phyloP scores from a whole-genome alignment of 2,888 invertebrate species.

The Dorcus parallelipipedus region DNA sequence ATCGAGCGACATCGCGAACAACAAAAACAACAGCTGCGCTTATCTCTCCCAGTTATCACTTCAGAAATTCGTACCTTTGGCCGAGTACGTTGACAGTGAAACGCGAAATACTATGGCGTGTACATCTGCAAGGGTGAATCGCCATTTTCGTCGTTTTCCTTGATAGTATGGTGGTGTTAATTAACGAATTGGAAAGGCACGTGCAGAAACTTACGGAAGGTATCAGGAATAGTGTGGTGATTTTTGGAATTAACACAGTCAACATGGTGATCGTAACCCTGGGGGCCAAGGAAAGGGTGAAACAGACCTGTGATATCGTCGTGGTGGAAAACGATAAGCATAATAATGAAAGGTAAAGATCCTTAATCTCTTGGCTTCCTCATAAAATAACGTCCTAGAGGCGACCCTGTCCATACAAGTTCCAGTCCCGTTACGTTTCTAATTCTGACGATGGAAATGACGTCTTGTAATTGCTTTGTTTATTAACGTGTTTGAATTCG shows the following conservation, averaged over 20 bases:
- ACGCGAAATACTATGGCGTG: not conserved
- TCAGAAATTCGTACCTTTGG: slow-evolving; percentile 6
- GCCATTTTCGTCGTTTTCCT: not conserved
- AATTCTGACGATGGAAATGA: no score
- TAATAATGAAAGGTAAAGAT: slow-evolving; percentile 17
- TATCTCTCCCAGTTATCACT: not conserved
- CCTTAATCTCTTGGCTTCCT: no score
- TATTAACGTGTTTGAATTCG: no score
- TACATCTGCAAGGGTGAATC: not conserved
- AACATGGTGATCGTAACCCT: slow-evolving; percentile 33
- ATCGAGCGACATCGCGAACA: not conserved
- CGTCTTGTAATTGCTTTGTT: no score
- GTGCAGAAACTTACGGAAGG: slow-evolving; percentile 29
- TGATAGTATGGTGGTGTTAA: slow-evolving; percentile 6
- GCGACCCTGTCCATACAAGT: no score
- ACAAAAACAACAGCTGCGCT: not conserved
- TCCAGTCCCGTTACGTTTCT: no score
- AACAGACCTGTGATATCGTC: slow-evolving; percentile 20
- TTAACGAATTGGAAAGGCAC: slow-evolving; percentile 24
- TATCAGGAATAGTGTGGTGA: slow-evolving; percentile 28
- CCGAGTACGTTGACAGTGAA: not conserved
- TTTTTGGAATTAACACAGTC: slow-evolving; percentile 32
- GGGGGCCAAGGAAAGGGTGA: slow-evolving; percentile 11
- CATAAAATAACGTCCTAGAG: no score
- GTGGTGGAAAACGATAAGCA: slow-evolving; percentile 26